phyloP scores from a whole-genome alignment of 2,888 invertebrate genomes.

The Lasius platythorax region DNA sequence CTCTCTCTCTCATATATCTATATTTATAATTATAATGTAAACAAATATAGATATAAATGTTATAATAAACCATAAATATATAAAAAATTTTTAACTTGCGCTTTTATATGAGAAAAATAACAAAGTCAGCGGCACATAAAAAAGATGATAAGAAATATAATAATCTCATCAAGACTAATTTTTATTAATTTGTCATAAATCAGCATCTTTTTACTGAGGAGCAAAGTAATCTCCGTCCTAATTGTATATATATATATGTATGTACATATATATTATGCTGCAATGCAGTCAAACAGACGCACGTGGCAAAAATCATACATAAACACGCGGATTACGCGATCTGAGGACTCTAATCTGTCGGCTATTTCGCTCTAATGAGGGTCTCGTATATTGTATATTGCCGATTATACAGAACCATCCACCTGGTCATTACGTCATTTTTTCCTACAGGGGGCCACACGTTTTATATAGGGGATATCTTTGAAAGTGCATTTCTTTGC shows the following conservation, averaged over 20 bases:
- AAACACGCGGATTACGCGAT: conserved; percentile 67
- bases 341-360: conserved; percentile 66
- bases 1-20: neutral
- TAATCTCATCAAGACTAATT: neutral
- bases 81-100: neutral
- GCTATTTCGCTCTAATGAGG: conserved; percentile 18
- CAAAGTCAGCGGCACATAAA: neutral
- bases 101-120: neutral
- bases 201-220: neutral
- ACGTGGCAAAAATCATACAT: conserved; percentile 2
- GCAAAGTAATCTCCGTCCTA: neutral
- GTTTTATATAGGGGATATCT: neutral
- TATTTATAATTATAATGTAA: neutral
- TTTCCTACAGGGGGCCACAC: neutral
- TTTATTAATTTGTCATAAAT: conserved; percentile 3
- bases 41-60: neutral
- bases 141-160: neutral
- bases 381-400: neutral
- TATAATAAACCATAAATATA: neutral
- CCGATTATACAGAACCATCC: conserved; percentile 10
- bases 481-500: neutral
- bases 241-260: neutral
- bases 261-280: neutral
- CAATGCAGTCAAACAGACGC: neutral
- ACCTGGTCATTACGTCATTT: conserved; percentile 54